phyloP scores from a whole-genome alignment of 2,888 invertebrate genomes.

The Epinotia demarniana region DNA sequence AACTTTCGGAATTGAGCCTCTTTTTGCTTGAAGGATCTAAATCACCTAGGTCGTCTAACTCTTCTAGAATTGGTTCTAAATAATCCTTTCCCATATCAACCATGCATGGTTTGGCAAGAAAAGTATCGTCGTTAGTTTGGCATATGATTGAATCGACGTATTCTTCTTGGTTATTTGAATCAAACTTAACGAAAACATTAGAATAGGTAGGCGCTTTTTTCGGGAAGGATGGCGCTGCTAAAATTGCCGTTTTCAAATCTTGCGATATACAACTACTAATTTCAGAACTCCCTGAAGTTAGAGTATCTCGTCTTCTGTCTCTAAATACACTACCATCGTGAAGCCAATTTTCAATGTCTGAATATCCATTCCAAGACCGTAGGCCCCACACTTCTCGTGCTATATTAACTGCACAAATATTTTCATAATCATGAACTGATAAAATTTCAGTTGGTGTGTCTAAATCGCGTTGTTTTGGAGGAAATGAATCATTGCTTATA shows the following conservation, averaged over 20 bases:
- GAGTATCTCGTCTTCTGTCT: constrained; percentile 83
- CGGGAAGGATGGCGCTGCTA: constrained; percentile 76
- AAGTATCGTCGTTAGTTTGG: constrained; percentile 77
- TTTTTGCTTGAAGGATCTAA: constrained; percentile 72
- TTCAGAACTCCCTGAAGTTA: constrained; percentile 85
- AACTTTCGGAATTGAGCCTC: constrained; percentile 82
- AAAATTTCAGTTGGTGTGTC: constrained; percentile 84
- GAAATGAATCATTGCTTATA: constrained; percentile 63
- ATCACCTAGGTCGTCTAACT: constrained; percentile 83
- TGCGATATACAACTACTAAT: constrained; percentile 80
- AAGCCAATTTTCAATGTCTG: constrained; percentile 86
- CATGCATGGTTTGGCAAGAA: constrained; percentile 83
- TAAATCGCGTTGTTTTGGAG: constrained; percentile 76
- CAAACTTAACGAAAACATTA: constrained; percentile 78
- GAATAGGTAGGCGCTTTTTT: constrained; percentile 77
- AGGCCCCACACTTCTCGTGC: constrained; percentile 87
- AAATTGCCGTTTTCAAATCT: constrained; percentile 75
- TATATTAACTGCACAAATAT: constrained; percentile 87
- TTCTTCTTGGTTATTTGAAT: constrained; percentile 76
- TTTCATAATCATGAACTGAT: constrained; percentile 87
- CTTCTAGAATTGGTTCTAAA: constrained; percentile 83
- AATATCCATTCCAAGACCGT: constrained; percentile 87
- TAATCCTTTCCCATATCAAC: constrained; percentile 81
- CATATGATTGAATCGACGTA: constrained; percentile 83
- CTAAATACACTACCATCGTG: constrained; percentile 86